phyloP scores from a whole-genome alignment of 1,140 invertebrate genomes.

The Pseudomyrmex gracilis region DNA sequence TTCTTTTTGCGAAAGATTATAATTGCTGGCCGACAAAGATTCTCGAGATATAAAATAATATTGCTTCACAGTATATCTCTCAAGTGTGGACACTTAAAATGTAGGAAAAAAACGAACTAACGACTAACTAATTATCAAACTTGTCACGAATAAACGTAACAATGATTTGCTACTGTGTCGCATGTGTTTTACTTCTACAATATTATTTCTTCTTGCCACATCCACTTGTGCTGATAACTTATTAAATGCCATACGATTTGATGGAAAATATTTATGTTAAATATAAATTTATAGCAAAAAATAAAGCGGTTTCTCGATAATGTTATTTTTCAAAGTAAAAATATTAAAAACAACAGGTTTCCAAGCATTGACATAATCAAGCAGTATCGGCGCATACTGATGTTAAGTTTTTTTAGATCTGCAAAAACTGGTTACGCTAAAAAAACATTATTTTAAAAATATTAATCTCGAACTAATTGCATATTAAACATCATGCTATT shows the following conservation, averaged over 20 bases:
- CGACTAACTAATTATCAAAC: not conserved
- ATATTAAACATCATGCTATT: not conserved
- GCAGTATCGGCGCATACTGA: not conserved
- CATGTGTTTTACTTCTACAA: not conserved
- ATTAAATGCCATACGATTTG: not conserved
- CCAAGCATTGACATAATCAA: not conserved
- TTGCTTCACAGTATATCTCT: not conserved
- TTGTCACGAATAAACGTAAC: not conserved
- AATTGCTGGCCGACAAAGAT: not conserved
- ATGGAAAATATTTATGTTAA: not conserved
- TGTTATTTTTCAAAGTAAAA: too few species aligned
- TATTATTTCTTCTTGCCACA: constrained; percentile 4
- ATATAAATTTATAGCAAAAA: not conserved
- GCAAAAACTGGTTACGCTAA: not conserved
- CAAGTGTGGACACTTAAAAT: constrained; percentile 5
- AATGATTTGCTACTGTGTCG: not conserved
- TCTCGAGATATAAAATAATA: constrained; percentile 10
- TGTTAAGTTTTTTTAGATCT: not conserved
- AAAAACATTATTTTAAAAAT: constrained; percentile 1
- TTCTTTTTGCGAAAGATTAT: not conserved
- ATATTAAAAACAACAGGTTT: not conserved
- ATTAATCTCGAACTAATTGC: not conserved
- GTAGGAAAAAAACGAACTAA: constrained; percentile 3
- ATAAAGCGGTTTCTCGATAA: too few species aligned
- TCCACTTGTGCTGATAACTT: not conserved